phyloP scores from a whole-genome alignment of 1,140 invertebrate genomes.

The Coelopa frigida region DNA sequence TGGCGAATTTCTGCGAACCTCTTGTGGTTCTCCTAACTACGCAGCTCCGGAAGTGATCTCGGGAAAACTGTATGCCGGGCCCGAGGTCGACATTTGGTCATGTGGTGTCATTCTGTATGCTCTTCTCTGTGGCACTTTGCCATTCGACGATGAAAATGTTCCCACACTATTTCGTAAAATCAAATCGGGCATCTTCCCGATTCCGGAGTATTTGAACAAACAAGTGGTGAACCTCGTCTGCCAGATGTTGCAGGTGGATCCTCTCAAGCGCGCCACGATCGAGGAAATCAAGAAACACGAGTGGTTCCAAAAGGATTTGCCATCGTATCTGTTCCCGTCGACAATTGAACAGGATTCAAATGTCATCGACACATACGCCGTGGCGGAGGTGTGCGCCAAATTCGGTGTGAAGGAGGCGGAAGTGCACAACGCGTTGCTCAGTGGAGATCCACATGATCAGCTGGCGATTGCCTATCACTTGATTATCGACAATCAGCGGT shows the following conservation, averaged over 20 bases:
- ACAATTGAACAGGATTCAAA: conserved; percentile 94
- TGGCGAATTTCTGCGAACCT: conserved; percentile 96
- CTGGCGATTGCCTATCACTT: conserved; percentile 97
- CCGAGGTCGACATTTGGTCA: conserved; percentile 91
- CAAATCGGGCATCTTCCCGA: conserved; percentile 97
- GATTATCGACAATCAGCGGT: conserved; percentile 97
- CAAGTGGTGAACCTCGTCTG: conserved; percentile 89
- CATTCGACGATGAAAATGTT: conserved; percentile 98
- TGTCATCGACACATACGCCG: conserved; percentile 93
- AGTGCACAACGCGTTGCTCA: conserved; percentile 87
- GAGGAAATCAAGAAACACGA: conserved; percentile 99
- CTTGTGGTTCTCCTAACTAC: conserved; percentile 99
- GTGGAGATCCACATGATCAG: conserved; percentile 96
- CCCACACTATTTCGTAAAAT: conserved; percentile 97
- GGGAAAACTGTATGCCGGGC: conserved; percentile 95
- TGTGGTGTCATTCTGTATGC: conserved; percentile 99
- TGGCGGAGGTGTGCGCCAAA: conserved; percentile 90
- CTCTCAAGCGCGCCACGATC: conserved; percentile 93
- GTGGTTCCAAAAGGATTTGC: conserved; percentile 97
- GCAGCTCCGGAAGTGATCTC: conserved; percentile 98
- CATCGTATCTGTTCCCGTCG: conserved; percentile 93
- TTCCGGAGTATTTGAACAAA: conserved; percentile 97
- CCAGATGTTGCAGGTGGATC: conserved; percentile 98
- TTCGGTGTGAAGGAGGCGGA: conserved; percentile 91
- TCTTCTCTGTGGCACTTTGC: conserved; percentile 92